Conservation (phyloP, 30 jellyfish, hydroid and myxozoan genomes). For the Hydra vulgaris region DNA sequence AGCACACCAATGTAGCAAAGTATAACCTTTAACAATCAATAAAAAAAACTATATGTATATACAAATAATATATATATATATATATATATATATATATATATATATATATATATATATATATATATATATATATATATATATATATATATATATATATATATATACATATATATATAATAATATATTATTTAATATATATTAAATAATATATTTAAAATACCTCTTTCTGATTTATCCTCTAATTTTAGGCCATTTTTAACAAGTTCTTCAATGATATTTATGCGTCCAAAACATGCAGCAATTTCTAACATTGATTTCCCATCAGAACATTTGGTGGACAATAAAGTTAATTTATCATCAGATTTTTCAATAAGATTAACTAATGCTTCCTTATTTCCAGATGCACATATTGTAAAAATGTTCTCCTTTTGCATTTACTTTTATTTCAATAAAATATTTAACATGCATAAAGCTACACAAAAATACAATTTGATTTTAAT, state of each 20-base stretch:
- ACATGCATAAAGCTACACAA: too few relatives aligned
- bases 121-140: not conserved
- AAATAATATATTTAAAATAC: not conserved
- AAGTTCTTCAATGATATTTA: slow-evolving; percentile 13
- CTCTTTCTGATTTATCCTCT: slow-evolving; percentile 8
- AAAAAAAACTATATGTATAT: not conserved
- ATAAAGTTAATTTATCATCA: not conserved
- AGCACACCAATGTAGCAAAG: slow-evolving; percentile 65
- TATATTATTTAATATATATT: not conserved
- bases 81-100: not conserved
- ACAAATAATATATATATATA: not conserved
- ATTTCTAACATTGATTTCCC: slow-evolving; percentile 18
- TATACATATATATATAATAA: not conserved
- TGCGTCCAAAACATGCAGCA: slow-evolving; percentile 28
- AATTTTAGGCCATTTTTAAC: slow-evolving; percentile 11
- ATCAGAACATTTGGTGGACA: not conserved
- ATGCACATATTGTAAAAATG: not conserved
- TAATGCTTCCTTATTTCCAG: slow-evolving; percentile 8
- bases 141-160: not conserved
- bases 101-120: not conserved
- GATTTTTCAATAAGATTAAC: slow-evolving; percentile 9
- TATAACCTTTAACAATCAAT: slow-evolving; percentile 32
- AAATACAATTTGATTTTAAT: too few relatives aligned
- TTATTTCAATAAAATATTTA: too few relatives aligned
- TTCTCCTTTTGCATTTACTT: not conserved